These are phyloP conservation scores for Epinotia ramella DNA, from an alignment of 2,888 invertebrate genomes.

Conservation along the genomic window DNA sequence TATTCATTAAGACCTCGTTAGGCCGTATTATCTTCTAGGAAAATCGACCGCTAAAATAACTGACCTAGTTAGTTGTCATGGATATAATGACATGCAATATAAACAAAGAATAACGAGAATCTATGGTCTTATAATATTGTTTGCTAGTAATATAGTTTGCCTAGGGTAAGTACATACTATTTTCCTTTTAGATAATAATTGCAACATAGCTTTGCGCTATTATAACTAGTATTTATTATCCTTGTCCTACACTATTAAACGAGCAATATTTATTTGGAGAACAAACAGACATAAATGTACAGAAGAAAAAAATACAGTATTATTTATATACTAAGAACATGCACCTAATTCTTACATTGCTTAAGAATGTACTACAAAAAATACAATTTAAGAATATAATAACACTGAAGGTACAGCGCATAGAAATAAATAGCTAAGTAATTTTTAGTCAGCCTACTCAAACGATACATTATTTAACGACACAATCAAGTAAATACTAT, in stretches of 20 bases:
- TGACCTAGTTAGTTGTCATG: conserved; percentile 13
- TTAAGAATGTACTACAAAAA: no score
- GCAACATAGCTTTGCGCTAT: neutral
- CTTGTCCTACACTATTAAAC: neutral
- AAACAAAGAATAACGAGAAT: conserved; percentile 25
- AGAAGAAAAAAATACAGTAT: no score
- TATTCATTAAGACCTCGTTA: conserved; percentile 27
- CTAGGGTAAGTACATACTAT: neutral
- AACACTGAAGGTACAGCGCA: no score
- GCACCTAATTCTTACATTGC: no score
- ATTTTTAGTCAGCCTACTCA: no score
- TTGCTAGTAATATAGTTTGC: neutral
- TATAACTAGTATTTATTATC: neutral
- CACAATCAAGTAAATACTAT: no score
- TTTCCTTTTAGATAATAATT: conserved; percentile 22
- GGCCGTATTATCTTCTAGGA: conserved; percentile 29
- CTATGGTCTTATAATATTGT: neutral
- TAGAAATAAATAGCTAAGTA: no score
- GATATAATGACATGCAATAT: conserved; percentile 20
- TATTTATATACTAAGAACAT: no score
- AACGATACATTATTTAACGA: no score
- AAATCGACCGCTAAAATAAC: conserved; percentile 32
- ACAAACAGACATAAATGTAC: no score
- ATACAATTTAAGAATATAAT: no score
- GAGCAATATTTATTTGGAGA: no score